Conservation (phyloP, 2,888 invertebrate species). For the Eristalis arbustorum region DNA sequence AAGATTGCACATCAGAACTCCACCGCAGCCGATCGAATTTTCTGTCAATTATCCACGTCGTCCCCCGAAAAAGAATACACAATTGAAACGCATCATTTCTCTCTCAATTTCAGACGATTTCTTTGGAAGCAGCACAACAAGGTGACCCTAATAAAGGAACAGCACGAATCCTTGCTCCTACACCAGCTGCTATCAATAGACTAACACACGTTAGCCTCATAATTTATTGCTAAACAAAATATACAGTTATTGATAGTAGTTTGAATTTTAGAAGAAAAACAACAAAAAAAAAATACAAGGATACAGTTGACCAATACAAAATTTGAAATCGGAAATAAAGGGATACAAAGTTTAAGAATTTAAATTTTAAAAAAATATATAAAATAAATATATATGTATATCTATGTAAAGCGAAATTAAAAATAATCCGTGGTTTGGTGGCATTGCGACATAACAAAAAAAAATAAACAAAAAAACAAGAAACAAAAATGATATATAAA, state of each 20-base stretch:
- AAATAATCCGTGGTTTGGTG: conserved; percentile 67
- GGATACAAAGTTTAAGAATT: conserved; percentile 67
- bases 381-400: conserved; percentile 42
- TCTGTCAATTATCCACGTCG: background rate
- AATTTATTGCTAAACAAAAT: conserved; percentile 57
- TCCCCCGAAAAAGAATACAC: background rate
- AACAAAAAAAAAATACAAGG: conserved; percentile 31
- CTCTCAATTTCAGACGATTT: conserved; percentile 83
- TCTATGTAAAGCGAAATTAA: conserved; percentile 54
- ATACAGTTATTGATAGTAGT: conserved; percentile 80
- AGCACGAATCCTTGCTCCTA: conserved; percentile 54
- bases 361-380: conserved; percentile 55
- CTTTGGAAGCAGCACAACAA: conserved; percentile 87
- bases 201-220: conserved; percentile 60
- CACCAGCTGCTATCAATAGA: conserved; percentile 56
- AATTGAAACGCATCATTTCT: conserved; percentile 4
- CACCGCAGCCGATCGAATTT: background rate
- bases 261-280: conserved; percentile 68
- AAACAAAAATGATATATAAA: conserved; percentile 19
- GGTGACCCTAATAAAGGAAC: conserved; percentile 84
- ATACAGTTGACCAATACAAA: conserved; percentile 66
- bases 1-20: conserved; percentile 41
- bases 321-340: conserved; percentile 63
- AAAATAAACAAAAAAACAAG: background rate
- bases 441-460: conserved; percentile 66